Percentiles rank a stretch among this genome's conserved stretches.
phyloP scores from a whole-genome alignment of 2,797 vertebrate species.

The Octomys mimax region DNA sequence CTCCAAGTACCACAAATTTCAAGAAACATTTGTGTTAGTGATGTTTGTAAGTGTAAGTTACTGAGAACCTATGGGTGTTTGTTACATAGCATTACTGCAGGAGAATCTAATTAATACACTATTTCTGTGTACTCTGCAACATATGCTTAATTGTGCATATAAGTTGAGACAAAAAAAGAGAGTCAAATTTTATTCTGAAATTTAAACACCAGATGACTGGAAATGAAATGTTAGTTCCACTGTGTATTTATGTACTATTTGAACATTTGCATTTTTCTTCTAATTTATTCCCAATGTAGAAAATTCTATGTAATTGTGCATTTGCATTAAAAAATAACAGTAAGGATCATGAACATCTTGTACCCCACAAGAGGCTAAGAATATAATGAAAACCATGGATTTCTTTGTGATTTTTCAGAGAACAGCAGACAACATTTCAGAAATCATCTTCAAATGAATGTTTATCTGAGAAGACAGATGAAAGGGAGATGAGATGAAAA shows the following conservation, averaged over 20 bases:
- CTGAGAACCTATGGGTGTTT: background rate
- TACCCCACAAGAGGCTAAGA: background rate
- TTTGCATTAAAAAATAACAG: background rate
- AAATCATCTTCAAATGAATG: background rate
- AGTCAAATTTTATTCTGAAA: conserved; percentile 34
- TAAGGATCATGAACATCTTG: conserved; percentile 18
- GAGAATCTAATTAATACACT: conserved; percentile 1
- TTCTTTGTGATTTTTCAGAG: background rate
- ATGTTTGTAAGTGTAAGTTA: background rate
- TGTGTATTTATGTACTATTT: background rate
- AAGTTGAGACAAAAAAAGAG: background rate
- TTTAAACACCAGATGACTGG: background rate
- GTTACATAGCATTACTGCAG: background rate
- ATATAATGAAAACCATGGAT: conserved; percentile 16
- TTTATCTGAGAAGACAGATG: background rate
- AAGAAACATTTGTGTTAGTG: background rate
- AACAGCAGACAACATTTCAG: background rate
- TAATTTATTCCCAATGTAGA: background rate
- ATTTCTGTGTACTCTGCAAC: background rate
- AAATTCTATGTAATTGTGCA: background rate
- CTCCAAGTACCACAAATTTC: background rate
- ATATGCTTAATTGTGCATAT: background rate
- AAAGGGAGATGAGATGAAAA: background rate
- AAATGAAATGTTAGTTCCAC: background rate
- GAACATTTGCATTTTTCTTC: conserved; percentile 30